phyloP scores from a whole-genome alignment of 2,888 invertebrate genomes.

The Heliconius ethilla region DNA sequence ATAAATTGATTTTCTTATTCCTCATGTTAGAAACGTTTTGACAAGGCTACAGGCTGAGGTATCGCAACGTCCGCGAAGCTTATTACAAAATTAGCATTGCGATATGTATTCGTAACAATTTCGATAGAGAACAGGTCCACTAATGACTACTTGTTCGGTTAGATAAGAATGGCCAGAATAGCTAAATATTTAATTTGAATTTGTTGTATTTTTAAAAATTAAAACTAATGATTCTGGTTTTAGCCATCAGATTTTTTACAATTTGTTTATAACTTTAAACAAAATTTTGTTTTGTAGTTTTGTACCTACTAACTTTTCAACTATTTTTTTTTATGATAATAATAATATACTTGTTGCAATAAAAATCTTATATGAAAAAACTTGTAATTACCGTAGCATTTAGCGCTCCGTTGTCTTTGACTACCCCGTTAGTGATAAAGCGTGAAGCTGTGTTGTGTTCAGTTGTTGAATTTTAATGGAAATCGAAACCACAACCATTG shows the following conservation, averaged over 20 bases:
- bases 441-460: too few species aligned
- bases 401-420: too few species aligned
- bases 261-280: neutral
- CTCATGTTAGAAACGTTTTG: slow-evolving; percentile 18
- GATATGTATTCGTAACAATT: slow-evolving; percentile 27
- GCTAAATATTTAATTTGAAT: slow-evolving; percentile 11
- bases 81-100: slow-evolving; percentile 35
- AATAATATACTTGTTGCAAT: too few species aligned
- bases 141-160: slow-evolving; percentile 6
- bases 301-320: too few species aligned
- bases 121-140: slow-evolving; percentile 30
- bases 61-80: slow-evolving; percentile 39
- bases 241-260: neutral
- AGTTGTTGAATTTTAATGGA: neutral
- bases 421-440: too few species aligned
- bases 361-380: too few species aligned
- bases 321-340: too few species aligned
- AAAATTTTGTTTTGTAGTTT: neutral
- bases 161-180: slow-evolving; percentile 22
- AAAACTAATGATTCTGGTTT: neutral
- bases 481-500: neutral
- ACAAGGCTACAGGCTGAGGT: slow-evolving; percentile 35
- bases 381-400: neutral
- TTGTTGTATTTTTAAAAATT: neutral
- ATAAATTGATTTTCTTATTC: neutral